Percentiles rank a stretch among this genome's conserved stretches.
Evolutionary conservation across 2,888 invertebrate genomes (phyloP).

Genomic region (Cactoblastis cactorum): DNA sequence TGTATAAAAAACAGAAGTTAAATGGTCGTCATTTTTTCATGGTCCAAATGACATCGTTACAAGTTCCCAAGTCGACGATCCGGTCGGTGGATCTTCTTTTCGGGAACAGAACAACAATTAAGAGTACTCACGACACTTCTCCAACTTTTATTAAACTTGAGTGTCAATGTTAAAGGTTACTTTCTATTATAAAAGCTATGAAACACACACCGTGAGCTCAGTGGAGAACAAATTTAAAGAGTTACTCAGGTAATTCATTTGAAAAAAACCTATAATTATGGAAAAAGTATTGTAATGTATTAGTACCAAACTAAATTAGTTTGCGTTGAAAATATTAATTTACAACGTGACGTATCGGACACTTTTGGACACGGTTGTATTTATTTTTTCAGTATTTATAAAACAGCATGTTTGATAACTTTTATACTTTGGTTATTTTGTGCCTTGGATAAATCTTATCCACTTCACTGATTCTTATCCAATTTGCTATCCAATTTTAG

Average conservation of each 20-base stretch:
- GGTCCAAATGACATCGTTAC: conserved; percentile 3
- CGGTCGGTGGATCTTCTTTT: conserved; percentile 9
- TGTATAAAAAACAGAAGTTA: background rate
- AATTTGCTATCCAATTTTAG: background rate
- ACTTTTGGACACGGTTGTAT: too few species aligned
- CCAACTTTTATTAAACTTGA: conserved; percentile 30
- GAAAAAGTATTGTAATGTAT: background rate
- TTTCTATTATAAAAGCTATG: conserved; percentile 11
- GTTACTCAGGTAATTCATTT: background rate
- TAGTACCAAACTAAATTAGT: too few species aligned
- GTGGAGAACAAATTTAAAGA: background rate
- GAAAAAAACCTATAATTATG: background rate
- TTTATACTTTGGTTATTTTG: background rate
- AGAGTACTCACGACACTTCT: conserved; percentile 7
- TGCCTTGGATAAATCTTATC: background rate
- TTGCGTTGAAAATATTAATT: too few species aligned
- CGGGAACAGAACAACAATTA: conserved; percentile 5
- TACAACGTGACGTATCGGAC: too few species aligned
- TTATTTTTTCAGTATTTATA: too few species aligned
- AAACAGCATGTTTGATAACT: background rate
- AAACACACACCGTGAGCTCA: background rate
- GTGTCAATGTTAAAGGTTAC: conserved; percentile 1
- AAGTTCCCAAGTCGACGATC: background rate
- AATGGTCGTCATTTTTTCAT: background rate
- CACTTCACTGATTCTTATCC: conserved; percentile 1